These are phyloP conservation scores for Pachymerium ferrugineum DNA, from an alignment of 2,888 invertebrate genomes.

Conservation along the genomic window DNA sequence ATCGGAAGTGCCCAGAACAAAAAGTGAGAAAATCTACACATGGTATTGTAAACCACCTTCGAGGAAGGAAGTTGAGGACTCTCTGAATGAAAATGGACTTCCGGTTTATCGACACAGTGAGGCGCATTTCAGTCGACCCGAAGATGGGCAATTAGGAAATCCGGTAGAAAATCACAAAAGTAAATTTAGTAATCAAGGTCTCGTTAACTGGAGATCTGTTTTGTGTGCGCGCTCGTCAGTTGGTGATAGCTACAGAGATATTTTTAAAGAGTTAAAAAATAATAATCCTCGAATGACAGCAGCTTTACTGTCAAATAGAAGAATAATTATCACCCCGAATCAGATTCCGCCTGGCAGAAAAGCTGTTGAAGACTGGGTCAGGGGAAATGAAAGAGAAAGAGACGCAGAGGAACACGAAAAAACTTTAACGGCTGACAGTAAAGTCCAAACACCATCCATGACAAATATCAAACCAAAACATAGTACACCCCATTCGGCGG, in stretches of 20 bases:
- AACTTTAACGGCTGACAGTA: too few species aligned
- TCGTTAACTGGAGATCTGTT: conserved; percentile 1
- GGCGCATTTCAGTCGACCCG: background rate
- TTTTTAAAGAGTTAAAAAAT: background rate
- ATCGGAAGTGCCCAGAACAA: background rate
- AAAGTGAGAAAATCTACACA: background rate
- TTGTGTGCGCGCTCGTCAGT: background rate
- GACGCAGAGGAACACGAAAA: background rate
- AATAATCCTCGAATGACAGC: background rate
- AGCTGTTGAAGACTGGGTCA: background rate
- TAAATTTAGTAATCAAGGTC: background rate
- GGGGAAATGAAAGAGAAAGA: background rate
- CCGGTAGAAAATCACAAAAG: background rate
- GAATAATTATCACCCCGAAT: background rate
- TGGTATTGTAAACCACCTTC: background rate
- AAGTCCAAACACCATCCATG: background rate
- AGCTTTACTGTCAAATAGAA: background rate
- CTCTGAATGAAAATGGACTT: background rate
- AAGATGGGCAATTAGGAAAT: background rate
- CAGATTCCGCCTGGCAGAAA: background rate
- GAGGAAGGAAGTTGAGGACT: background rate
- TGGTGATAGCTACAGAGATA: background rate
- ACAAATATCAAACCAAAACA: background rate
- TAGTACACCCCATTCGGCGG: background rate
- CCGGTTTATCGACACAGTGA: background rate